Evolutionary conservation across 2,113 vertebrate genomes (phyloP), one percentile per base, ranked within the genome.

Genomic region (Muscicapa adusta): DNA sequence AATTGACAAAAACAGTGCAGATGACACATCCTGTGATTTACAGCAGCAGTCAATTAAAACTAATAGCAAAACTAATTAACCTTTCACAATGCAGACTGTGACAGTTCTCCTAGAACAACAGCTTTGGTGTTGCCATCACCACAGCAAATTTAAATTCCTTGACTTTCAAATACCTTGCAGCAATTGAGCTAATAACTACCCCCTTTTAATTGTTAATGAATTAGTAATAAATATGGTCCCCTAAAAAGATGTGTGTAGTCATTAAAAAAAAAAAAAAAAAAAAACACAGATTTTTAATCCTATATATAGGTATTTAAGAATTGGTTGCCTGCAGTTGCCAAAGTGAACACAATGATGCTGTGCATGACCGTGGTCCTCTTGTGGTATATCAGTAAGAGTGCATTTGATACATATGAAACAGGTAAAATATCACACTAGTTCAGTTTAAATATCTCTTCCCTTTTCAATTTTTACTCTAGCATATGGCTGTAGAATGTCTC

Each of bases 11-110:
- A 78, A 18, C 42, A 68, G 40, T 58, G 54, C 53, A 82, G 62
- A 81, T 85, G 88, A 85, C 57, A 77, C 36, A 81, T 87, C n/a
- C 53, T 67, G 12, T 93, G 54, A 91, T 82, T 88, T 93, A 85
- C 45, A 72, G 19, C 45, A 89, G 31, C 25, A 75, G 40, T 45
- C 31, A 42, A 58, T 89, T 71, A 86, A 74, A 57, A 43, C 51
- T 81, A 77, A 65, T 36, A 77, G 40, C 43, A 96, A 36, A 90
- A 78, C 73, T 74, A 81, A 88, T 85, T 82, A 81, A 78, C 56
- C 58, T 94, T 90, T 88, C 42, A 26, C 36, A 72, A 29, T 2
- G 1, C 4, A 2, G 42, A 73, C 2, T 33, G 11, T 61, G 48
- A 63, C 20, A 68, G 5, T 45, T 91, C 50, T 66, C 50, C 33